phyloP scores from a whole-genome alignment of 1,140 invertebrate genomes.

The Calliphora vicina region DNA sequence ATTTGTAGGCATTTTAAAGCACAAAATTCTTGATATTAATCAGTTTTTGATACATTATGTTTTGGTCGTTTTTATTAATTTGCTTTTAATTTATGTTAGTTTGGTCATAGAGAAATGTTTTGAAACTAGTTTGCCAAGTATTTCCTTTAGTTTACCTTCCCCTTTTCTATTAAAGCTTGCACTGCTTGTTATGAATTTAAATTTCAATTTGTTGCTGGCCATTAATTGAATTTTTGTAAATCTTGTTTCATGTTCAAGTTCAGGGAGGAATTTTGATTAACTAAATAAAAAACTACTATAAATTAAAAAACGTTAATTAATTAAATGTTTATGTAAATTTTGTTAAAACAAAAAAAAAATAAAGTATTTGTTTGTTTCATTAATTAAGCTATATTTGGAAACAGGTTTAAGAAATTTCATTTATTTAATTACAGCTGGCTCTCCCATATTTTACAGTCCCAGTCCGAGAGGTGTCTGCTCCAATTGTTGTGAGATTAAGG shows the following conservation, averaged over 20 bases:
- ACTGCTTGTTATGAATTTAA: too few relatives aligned
- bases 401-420: not conserved
- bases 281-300: too few relatives aligned
- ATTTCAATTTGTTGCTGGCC: not conserved
- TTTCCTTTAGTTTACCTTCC: not conserved
- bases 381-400: not conserved
- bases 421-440: not conserved
- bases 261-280: not conserved
- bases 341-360: not conserved
- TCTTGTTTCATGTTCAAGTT: not conserved
- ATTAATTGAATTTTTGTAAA: not conserved
- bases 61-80: too few relatives aligned
- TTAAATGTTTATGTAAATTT: not conserved
- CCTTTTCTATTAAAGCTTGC: not conserved
- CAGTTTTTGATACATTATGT: too few relatives aligned
- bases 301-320: not conserved
- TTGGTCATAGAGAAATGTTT: not conserved
- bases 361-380: not conserved
- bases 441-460: not conserved
- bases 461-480: not conserved
- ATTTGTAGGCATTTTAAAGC: too few relatives aligned
- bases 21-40: too few relatives aligned
- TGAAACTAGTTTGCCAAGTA: not conserved
- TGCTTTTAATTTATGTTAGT: too few relatives aligned
- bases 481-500: conserved; percentile 66